A percentile compares a stretch with the other conserved stretches of the same genome.
Conservation (phyloP, 23 tunicate genomes). For the Halocynthia roretzi region DNA sequence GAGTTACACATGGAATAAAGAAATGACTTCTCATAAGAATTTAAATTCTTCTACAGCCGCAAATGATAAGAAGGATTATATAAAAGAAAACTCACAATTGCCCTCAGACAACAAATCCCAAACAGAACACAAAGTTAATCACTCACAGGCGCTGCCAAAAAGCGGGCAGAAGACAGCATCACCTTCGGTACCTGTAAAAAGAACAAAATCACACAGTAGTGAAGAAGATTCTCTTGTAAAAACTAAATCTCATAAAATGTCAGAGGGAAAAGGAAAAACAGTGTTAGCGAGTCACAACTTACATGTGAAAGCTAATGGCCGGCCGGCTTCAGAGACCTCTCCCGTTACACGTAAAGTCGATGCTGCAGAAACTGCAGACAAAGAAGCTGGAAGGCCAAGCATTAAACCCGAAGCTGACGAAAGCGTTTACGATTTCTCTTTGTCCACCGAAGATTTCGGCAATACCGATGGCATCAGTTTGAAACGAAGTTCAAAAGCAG, state of each 20-base stretch:
- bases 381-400: background rate
- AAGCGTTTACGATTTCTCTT: slow-evolving; percentile 72
- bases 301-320: background rate
- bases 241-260: background rate
- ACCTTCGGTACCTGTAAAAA: background rate
- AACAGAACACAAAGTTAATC: background rate
- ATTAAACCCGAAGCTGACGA: slow-evolving; percentile 2
- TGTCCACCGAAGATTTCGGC: slow-evolving; percentile 47
- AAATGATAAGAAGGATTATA: background rate
- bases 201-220: slow-evolving; percentile 6
- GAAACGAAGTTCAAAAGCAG: slow-evolving; percentile 26
- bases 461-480: slow-evolving; percentile 48
- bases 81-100: background rate
- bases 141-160: background rate
- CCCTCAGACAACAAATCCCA: background rate
- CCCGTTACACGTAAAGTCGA: background rate
- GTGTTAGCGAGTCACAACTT: background rate
- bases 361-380: background rate
- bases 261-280: background rate
- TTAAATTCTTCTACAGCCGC: no score
- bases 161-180: background rate
- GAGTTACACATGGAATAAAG: no score
- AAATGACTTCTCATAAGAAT: no score
- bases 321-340: background rate
- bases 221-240: background rate